A percentile compares a stretch with the other conserved stretches of the same genome.
These are phyloP conservation scores for Xylota sylvarum DNA, from an alignment of 2,888 invertebrate genomes.

Conservation along the genomic window DNA sequence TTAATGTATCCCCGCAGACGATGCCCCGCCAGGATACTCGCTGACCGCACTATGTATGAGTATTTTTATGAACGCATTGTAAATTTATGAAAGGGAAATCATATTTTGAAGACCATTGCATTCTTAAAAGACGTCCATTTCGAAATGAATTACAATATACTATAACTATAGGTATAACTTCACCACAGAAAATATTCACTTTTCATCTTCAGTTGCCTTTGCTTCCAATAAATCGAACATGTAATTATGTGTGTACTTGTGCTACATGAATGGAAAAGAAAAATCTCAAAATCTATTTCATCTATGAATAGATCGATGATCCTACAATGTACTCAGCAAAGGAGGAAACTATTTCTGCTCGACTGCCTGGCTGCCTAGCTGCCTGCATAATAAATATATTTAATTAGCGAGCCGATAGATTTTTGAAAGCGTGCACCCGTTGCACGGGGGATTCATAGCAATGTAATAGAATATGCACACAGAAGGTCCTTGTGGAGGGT, in stretches of 20 bases:
- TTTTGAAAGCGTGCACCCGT: conserved; percentile 40
- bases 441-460: conserved; percentile 29
- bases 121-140: conserved; percentile 38
- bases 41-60: conserved; percentile 12
- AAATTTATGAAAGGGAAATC: conserved; percentile 50
- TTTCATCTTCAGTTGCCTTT: conserved; percentile 4
- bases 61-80: conserved; percentile 62
- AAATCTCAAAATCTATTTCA: conserved; percentile 34
- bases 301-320: conserved; percentile 40
- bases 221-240: conserved; percentile 25
- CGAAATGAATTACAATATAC: conserved; percentile 40
- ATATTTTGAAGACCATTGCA: conserved; percentile 47
- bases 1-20: conserved; percentile 55
- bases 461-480: conserved; percentile 68
- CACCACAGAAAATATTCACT: conserved; percentile 15
- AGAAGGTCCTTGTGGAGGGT: conserved; percentile 45
- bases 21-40: conserved; percentile 41
- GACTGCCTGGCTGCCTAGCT: neutral
- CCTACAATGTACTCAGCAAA: conserved; percentile 31
- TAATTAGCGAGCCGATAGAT: conserved; percentile 68
- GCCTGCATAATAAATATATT: conserved; percentile 70
- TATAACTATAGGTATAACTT: no score
- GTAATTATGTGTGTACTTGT: conserved; percentile 49
- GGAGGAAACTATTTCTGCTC: neutral
- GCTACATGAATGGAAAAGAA: conserved; percentile 29